Base-by-base conservation (phyloP, 2,888 invertebrate genomes). In the Noctuana brunneofusca region DNA sequence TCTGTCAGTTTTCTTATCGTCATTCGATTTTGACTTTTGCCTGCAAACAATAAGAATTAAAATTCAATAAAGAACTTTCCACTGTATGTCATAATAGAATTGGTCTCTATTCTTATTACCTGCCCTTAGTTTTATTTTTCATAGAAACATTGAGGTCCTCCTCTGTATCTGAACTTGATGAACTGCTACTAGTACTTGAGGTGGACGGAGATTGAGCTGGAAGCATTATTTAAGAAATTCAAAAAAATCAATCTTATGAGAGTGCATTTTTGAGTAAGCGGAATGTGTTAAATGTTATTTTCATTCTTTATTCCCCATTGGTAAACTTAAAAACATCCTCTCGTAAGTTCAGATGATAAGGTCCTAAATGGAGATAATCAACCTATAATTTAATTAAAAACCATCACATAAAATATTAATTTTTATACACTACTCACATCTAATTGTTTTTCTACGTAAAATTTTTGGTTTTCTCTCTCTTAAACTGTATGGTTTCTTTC, bases 121-220 rank as follows among this genome's bases (percentile, higher is more conserved):
- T 82, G 68, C 90, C 89, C 79, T 92, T 92, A 5, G 86, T 88
- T 69, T 92, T 92, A 69, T 92, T 92, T 69, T 92, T 92, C 84
- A 92, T 90, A 32, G 92, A 91, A n/a, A 92, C 92, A 73, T 92
- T 92, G 16, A 92, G 81, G 66, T 92, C 92, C 65, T 89, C 91
- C 64, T 92, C 91, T 0, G 87, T 85, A 52, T 89, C 89, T 0
- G 90, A 88, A 64, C 87, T 88, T 1, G 86, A 79, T 1, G 84
- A 85, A 63, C 86, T 88, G 50, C 81, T 86, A 65, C 80, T 85
- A 64, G 83, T 87, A 58, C 82, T 86, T 32, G 79, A 83, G 27
- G 79, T 85, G 18, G 87, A 84, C 43, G 90, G 90, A 0, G 90
- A 92, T 84, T 92, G 89, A 32, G 92, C 92, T 92, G 71, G 1